A percentile compares a stretch with the other conserved stretches of the same genome.
Evolutionary conservation across 2,888 invertebrate genomes (phyloP).

Genomic region (Erynnis tages): DNA sequence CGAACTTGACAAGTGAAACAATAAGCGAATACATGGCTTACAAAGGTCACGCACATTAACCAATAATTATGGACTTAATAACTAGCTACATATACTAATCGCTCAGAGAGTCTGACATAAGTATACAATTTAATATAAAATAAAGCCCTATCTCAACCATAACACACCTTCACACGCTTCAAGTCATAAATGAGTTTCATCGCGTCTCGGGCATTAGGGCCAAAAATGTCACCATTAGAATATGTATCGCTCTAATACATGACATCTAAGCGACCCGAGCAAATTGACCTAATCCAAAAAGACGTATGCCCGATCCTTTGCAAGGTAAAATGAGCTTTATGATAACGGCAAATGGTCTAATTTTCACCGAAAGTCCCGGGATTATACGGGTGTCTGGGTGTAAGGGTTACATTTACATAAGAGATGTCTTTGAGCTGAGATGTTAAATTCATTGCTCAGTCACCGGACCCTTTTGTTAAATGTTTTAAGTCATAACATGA

Average conservation of each 20-base stretch:
- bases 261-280: background rate
- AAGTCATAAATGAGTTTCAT: constrained; percentile 7
- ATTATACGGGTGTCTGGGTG: background rate
- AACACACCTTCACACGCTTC: background rate
- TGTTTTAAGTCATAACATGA: constrained; percentile 8
- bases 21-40: no score
- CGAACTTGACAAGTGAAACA: no score
- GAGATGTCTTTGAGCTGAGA: constrained; percentile 8
- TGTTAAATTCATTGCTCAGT: constrained; percentile 23
- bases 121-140: no score
- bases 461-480: constrained; percentile 15
- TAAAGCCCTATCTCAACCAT: no score
- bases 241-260: background rate
- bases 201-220: background rate
- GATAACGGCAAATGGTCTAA: background rate
- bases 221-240: constrained; percentile 8
- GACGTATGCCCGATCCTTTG: background rate
- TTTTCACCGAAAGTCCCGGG: background rate
- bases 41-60: no score
- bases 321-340: background rate
- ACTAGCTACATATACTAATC: no score
- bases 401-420: constrained; percentile 15
- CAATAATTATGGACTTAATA: no score
- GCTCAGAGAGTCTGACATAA: no score
- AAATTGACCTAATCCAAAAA: constrained; percentile 5